Conservation (phyloP, 2,797 vertebrate genomes). For the Lagorchestes hirsutus region DNA sequence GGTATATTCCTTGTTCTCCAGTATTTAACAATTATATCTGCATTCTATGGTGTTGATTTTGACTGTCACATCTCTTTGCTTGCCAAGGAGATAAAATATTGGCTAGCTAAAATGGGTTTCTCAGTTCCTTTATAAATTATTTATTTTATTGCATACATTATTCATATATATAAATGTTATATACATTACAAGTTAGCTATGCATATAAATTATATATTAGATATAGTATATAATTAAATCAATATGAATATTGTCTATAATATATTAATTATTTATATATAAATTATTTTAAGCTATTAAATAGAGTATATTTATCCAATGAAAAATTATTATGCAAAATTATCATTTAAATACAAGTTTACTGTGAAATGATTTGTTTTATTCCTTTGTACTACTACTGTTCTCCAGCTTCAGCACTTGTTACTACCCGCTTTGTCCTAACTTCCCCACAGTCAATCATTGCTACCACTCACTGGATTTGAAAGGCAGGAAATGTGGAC, state of each 20-base stretch:
- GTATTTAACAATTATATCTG: neutral
- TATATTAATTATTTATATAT: neutral
- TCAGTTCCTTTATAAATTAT: neutral
- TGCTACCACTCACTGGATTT: neutral
- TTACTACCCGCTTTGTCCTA: neutral
- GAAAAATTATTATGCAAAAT: neutral
- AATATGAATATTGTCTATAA: neutral
- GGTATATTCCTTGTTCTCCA: neutral
- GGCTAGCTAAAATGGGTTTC: neutral
- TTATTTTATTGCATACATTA: neutral
- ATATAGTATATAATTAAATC: neutral
- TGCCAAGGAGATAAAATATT: neutral
- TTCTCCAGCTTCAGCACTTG: neutral
- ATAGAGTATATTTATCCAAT: neutral
- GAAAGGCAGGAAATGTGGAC: neutral
- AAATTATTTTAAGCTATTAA: neutral
- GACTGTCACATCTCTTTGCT: neutral
- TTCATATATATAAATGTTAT: neutral
- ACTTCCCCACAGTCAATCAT: neutral
- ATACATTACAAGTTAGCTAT: neutral
- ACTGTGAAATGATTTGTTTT: neutral
- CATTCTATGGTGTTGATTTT: neutral
- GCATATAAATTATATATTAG: neutral
- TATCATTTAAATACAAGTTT: neutral
- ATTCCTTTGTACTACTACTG: neutral